These are phyloP conservation scores for Dione juno DNA, from an alignment of 2,888 invertebrate genomes.

Conservation along the genomic window DNA sequence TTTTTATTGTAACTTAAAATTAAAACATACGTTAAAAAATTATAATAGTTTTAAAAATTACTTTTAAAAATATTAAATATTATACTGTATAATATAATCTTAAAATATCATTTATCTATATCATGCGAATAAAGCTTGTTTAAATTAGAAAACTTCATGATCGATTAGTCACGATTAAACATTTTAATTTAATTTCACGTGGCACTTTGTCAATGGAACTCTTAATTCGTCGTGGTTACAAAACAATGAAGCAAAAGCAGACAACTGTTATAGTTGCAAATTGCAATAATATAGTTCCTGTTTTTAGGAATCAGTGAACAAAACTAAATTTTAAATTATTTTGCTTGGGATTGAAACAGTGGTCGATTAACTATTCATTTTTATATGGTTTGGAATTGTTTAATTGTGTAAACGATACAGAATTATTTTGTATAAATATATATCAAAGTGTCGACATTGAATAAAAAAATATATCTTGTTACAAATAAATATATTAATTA, in stretches of 20 bases:
- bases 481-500: constrained; percentile 31
- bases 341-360: background rate
- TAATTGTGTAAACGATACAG: background rate
- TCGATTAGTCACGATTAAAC: constrained; percentile 15
- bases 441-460: background rate
- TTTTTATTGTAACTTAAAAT: no score
- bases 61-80: no score
- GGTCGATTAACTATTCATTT: background rate
- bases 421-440: background rate
- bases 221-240: constrained; percentile 57
- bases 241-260: constrained; percentile 56
- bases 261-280: constrained; percentile 47
- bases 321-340: background rate
- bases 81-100: no score
- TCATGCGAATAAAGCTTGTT: no score
- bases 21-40: no score
- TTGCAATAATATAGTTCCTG: background rate
- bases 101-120: no score
- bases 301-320: background rate
- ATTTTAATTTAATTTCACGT: constrained; percentile 29
- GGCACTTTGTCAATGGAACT: constrained; percentile 50
- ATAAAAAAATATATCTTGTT: background rate
- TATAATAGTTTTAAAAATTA: no score
- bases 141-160: no score
- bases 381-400: no score